Conservation (phyloP, 2,113 vertebrate genomes). For the Progne subis region DNA sequence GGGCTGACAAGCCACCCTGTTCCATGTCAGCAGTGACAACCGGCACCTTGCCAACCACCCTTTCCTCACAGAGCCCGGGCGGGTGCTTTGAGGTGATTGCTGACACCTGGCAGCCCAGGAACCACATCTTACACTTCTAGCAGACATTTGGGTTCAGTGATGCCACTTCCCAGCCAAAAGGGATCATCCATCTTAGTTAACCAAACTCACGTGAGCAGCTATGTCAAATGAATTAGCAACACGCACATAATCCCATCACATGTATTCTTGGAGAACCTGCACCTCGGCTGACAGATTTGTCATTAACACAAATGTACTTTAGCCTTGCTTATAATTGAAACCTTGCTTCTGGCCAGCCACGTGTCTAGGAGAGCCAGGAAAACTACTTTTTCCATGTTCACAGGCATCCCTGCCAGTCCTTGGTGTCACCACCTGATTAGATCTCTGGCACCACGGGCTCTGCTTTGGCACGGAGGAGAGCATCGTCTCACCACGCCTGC, state of each 20-base stretch:
- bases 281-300: neutral
- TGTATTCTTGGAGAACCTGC: neutral
- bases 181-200: neutral
- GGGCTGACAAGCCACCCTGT: accelerated
- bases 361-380: neutral
- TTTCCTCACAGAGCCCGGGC: neutral
- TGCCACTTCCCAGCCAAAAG: neutral
- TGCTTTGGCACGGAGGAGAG: neutral
- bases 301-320: neutral
- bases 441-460: slow-evolving; percentile 13
- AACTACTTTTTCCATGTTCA: slow-evolving; percentile 27
- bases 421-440: slow-evolving; percentile 55
- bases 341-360: neutral
- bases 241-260: neutral
- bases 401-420: slow-evolving; percentile 9
- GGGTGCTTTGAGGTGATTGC: neutral
- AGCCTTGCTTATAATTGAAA: neutral
- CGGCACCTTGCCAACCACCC: accelerated
- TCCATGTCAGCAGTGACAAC: accelerated
- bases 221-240: neutral
- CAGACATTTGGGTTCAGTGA: neutral
- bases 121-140: neutral
- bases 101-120: neutral
- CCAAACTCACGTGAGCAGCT: neutral
- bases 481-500: neutral